Evolutionary conservation across 1,140 invertebrate genomes (phyloP), one percentile per base, ranked within the genome.

Genomic region (Magallana angulata): DNA sequence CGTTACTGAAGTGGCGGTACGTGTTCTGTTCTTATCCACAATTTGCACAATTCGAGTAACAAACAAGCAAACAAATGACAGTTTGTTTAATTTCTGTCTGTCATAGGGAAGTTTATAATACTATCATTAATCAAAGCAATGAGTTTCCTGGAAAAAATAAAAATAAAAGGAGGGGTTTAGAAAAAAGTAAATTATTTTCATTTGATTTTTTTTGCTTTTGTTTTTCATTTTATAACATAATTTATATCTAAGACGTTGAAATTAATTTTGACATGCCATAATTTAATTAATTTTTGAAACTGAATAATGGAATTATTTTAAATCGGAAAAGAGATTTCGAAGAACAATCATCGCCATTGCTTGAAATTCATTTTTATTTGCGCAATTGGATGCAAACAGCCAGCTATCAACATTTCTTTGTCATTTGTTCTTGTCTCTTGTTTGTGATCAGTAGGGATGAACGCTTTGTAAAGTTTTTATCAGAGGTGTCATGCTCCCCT

Each of bases 391-490:
- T 76, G 24, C 24, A 8, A 30, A 76, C 24, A 76, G 4, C 36
- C 7, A 76, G 68, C 68, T 76, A 76, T 76, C 68, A 76, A 76
- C 68, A 76, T 48, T 76, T 76, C 68, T 76, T 76, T 76, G 68
- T 76, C 2, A 3, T 12, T 11, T 30, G 24, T 12, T 76, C 36
- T 76, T 24, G 18, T 30, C 64, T 12, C 68, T 76, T 76, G 68
- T 76, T 76, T 76, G 68, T 76, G 68, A 76, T 76, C 68, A 76
- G 24, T 76, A 76, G 24, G 68, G 68, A 76, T 76, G 68, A 76
- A 76, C 36, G 68, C 68, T 30, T 30, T 76, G 68, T 76, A 30
- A 76, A 76, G 24, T 76, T 76, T 36, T 76, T 76, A 76, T 76
- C 68, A 30, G 68, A 71, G 68, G 68, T 30, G 24, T 76, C 68